These are phyloP conservation scores for Aurelia sp. DNA, from an alignment of 30 jellyfish, hydroid and myxozoan genomes.

Conservation along the genomic window DNA sequence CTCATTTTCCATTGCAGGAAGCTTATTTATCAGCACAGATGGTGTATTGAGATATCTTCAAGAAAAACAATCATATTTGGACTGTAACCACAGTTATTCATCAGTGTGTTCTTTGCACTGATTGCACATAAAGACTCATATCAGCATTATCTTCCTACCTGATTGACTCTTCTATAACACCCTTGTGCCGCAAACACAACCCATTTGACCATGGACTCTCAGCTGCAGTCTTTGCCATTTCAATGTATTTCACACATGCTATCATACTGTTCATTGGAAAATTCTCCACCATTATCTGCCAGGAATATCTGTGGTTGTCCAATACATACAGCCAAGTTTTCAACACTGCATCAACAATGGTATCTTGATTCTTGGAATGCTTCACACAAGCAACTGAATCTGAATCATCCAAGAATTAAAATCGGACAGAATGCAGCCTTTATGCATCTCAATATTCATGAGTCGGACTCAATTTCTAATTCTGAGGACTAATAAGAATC, in stretches of 20 bases:
- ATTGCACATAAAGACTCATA: constrained; percentile 3
- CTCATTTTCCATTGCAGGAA: too few species aligned
- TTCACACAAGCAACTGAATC: background rate
- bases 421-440: too few species aligned
- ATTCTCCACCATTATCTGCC: constrained; percentile 69
- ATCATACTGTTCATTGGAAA: constrained; percentile 28
- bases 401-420: too few species aligned
- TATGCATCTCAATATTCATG: too few species aligned
- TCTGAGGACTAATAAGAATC: background rate
- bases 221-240: constrained; percentile 45
- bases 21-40: too few species aligned
- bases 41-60: too few species aligned
- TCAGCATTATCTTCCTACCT: background rate
- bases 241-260: constrained; percentile 30
- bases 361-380: too few species aligned
- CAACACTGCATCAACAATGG: too few species aligned
- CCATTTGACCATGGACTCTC: too few species aligned
- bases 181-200: constrained; percentile 18
- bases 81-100: too few species aligned
- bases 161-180: background rate
- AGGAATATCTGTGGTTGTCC: constrained; percentile 19
- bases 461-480: background rate
- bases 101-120: too few species aligned
- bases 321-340: background rate
- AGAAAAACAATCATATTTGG: too few species aligned